Conservation (phyloP, 2,113 vertebrate genomes). For the Pomatorhinus ruficollis region DNA sequence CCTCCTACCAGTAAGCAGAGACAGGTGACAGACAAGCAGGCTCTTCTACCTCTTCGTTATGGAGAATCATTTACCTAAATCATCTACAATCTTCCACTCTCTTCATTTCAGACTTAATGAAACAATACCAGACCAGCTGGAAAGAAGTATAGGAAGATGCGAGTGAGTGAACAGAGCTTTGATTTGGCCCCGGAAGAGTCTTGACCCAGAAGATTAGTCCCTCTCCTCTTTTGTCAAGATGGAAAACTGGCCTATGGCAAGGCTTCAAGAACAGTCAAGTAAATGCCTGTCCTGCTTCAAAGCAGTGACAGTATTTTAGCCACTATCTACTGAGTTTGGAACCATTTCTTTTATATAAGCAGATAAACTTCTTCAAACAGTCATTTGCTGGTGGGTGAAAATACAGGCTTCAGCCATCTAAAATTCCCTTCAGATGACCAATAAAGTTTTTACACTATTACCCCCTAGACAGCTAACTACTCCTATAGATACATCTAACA, state of each 20-base stretch:
- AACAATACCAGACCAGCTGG: neutral
- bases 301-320: neutral
- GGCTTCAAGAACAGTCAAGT: neutral
- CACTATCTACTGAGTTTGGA: neutral
- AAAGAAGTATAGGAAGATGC: neutral
- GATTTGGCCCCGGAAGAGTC: neutral
- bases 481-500: neutral
- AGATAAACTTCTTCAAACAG: neutral
- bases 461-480: neutral
- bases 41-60: neutral
- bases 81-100: fast-evolving
- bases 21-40: neutral
- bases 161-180: neutral
- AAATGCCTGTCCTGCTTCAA: neutral
- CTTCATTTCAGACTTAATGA: neutral
- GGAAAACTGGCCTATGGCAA: neutral
- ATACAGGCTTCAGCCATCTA: neutral
- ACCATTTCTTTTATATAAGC: neutral
- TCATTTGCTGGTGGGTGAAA: neutral
- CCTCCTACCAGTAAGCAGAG: neutral
- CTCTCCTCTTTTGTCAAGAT: neutral
- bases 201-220: neutral
- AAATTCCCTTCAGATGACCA: neutral
- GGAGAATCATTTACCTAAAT: neutral
- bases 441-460: neutral